Evolutionary conservation across 2,797 vertebrate species (phyloP), one percentile per base, ranked within the genome.

Genomic region (Steatocranus sp.): DNA sequence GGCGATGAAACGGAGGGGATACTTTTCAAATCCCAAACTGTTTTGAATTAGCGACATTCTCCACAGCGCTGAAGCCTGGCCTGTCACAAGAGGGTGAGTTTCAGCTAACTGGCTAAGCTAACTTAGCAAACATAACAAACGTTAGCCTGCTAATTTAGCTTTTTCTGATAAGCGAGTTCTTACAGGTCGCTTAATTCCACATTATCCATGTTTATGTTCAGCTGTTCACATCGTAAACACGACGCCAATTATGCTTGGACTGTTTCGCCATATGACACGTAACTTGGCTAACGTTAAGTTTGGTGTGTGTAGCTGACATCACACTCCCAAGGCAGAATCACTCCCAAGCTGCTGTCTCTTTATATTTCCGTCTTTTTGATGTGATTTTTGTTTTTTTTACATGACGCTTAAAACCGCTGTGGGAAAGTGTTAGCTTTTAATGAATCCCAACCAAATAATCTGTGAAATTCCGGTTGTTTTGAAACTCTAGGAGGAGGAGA

Each of bases 31-130:
- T 86, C 76, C 76, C 49, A 25, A 87, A 91, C 11, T 90, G 92
- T 93, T 84, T 80, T 91, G 89, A 92, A 91, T 92, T 84, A 85
- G 79, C 92, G 93, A 94, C 93, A 89, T 83, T 88, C 79, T 87
- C 75, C 20, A 56, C 81, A 85, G 86, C 87, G 87, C 84, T 88
- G 86, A 83, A 87, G 80, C 61, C 95, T 93, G 96, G 95, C 95
- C 96, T 95, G 94, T 95, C 91, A 94, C 80, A 88, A 81, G 87
- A 94, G 91, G 96, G 96, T 96, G 92, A 97, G 96, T 95, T 90
- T 79, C 56, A 75, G 94, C 93, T 94, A 93, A 79, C 83, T 83
- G 76, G 91, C 93, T 94, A 94, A 90, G 94, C 90, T 94, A 94
- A 90, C 78, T 76, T 92, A 92, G 91, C 93, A 92, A 93, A 90